These are phyloP conservation scores for Sebastes schlegelii DNA, from an alignment of 2,113 vertebrate genomes.

Conservation along the genomic window DNA sequence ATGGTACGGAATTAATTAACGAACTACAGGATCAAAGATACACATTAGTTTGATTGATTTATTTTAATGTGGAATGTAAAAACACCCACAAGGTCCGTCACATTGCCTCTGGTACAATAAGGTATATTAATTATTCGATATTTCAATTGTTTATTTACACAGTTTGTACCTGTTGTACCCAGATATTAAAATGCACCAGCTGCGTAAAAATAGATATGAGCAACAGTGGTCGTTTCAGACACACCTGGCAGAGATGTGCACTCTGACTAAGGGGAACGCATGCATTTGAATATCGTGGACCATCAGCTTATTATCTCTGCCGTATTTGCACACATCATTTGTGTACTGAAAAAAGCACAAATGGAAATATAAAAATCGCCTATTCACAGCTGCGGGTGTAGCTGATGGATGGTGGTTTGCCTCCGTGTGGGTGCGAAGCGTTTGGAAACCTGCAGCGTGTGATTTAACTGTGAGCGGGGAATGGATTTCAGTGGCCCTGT, in stretches of 20 bases:
- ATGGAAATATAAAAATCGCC: neutral
- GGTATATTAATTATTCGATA: no score
- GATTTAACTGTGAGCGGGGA: conserved; percentile 57
- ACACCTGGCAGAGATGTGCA: neutral
- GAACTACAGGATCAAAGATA: no score
- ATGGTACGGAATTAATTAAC: no score
- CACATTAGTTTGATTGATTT: no score
- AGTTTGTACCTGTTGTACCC: neutral
- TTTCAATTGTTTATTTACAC: no score
- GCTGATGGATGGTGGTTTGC: conserved; percentile 52
- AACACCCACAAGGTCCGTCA: no score
- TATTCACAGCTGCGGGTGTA: conserved; percentile 31
- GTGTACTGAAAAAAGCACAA: conserved; percentile 39
- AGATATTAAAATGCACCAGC: neutral
- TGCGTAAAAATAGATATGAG: neutral
- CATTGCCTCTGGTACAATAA: no score
- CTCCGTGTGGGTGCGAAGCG: conserved; percentile 12
- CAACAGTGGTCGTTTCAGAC: neutral
- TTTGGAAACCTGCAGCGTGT: conserved; percentile 43
- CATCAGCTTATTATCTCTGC: conserved; percentile 43
- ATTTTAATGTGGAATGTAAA: no score
- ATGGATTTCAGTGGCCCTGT: conserved; percentile 53
- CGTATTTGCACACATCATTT: conserved; percentile 55
- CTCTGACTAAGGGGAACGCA: neutral
- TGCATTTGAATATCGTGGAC: conserved; percentile 38